Conservation (phyloP, 1,140 invertebrate species). For the Macrocentrus cingulum region DNA sequence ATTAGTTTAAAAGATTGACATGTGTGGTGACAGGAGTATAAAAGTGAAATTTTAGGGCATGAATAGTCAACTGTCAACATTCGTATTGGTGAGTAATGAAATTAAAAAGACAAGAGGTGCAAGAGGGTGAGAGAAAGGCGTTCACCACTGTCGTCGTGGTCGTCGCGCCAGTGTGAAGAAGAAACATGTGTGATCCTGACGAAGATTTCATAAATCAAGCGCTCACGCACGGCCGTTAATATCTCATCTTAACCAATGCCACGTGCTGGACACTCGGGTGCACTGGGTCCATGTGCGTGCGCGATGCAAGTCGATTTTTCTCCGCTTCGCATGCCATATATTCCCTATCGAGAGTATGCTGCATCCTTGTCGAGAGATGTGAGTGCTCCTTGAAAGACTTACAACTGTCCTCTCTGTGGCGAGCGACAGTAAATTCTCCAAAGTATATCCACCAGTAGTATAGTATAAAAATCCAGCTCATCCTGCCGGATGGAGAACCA, state of each 20-base stretch:
- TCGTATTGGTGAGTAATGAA: neutral
- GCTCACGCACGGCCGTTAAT: slow-evolving; percentile 20
- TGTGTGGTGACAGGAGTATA: too few species aligned
- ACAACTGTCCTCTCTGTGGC: too few species aligned
- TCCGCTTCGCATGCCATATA: too few species aligned
- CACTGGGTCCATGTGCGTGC: slow-evolving; percentile 9
- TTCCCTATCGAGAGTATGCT: neutral
- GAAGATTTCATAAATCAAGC: slow-evolving; percentile 31
- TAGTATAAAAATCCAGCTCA: too few species aligned
- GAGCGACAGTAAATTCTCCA: too few species aligned
- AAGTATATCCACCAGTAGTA: too few species aligned
- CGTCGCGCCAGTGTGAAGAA: slow-evolving; percentile 26
- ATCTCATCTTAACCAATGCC: slow-evolving; percentile 32
- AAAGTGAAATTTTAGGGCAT: too few species aligned
- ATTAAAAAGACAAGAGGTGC: neutral
- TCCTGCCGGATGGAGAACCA: too few species aligned
- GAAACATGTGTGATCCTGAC: slow-evolving; percentile 28
- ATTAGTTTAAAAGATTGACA: too few species aligned
- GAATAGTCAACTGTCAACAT: neutral
- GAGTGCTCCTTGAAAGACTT: neutral
- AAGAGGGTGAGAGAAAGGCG: slow-evolving; percentile 26
- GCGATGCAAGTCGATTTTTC: neutral
- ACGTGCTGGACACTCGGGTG: slow-evolving; percentile 31
- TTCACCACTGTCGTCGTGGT: too few species aligned
- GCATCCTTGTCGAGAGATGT: neutral